Base-by-base conservation (phyloP, 2,797 vertebrate species). In the Thalassophryne amazonica region DNA sequence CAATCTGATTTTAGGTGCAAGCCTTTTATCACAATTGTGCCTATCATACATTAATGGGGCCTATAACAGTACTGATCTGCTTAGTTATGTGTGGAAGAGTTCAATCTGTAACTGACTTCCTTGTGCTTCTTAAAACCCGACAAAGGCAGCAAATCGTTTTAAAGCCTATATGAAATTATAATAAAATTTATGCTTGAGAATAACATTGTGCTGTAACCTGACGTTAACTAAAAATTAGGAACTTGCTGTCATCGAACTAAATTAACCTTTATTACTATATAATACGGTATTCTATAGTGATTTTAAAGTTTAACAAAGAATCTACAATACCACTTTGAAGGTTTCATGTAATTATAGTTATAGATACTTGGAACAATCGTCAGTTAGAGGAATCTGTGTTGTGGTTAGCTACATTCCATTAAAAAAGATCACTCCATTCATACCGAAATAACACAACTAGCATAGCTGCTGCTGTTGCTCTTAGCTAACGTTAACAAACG, bases 401-500 rank as follows among this genome's bases (percentile, higher is more conserved):
- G 8, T 12, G 7, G 1, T n/a, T 5, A 39, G 0, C 4, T 39
- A 4, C 24, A 10, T 12, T 20, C 19, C 17, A 24, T 20, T 15
- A 7, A 15, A 40, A 37, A 14, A 21, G 10, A 24, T 4, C 4
- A 7, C 17, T 49, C 31, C 4, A 31, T 53, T 5, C 29, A 49
- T 13, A 61, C 32, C 37, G 39, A 21, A 49, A 36, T 31, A 12
- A 11, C 45, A 36, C 31, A 12, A 11, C 45, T 72, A 73, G 76
- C 75, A 60, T 50, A 30, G 62, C 35, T 45, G 51, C 39, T 60
- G 46, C 1, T 39, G 42, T 22, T 30, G 52, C 56, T 21, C 22
- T 32, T 62, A 68, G 74, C 76, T 76, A 71, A 53, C 54, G 35
- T 43, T 62, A 40, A 37, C 36, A 43, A 55, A 48, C 9, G 21